Evolutionary conservation across 2,888 invertebrate species (phyloP), one percentile per base, ranked within the genome.

Genomic region (Nematopogon swammerdamellus): DNA sequence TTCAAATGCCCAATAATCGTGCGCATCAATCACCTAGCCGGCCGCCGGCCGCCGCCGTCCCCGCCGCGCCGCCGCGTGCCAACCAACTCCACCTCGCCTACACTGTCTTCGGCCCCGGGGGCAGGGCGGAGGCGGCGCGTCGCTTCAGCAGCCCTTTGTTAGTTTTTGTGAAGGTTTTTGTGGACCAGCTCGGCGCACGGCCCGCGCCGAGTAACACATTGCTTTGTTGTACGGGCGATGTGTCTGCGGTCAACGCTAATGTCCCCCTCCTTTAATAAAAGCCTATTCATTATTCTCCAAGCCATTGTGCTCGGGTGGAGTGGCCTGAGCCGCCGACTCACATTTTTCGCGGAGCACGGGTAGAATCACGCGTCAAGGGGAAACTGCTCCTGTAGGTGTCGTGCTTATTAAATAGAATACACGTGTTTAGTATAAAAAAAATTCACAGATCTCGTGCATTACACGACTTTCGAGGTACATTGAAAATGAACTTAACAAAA

Each of bases 1-100:
- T 45, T 14, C 45, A 19, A 45, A 19, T 45, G 45, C 45, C 20
- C 45, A 45, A 45, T 45, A 45, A 45, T 45, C 19, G 20, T 16
- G 20, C 20, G 20, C 45, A 45, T 45, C 45, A 45, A 45, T 45
- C 45, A 45, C 45, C 19, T 3, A 20, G 5, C 18, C 19, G 11
- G 45, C 20, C 45, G 14, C 19, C 11, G 18, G 18, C 11, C 18
- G 18, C 8, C 45, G 20, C 20, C 16, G 10, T 25, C 36, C 11
- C 14, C 36, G 36, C 4, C 25, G 25, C 25, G 25, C 25, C 25
- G n/a, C n/a, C 25, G 36, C 8, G 8, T 36, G 11, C 36, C 36
- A 3, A 3, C 3, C 36, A 3, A 14, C 14, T 8, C n/a, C 36
- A 14, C 36, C 36, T 3, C 36, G 11, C 36, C 36, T 8, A 4